phyloP scores from a whole-genome alignment of 2,113 vertebrate species.

The Scolopax mira region DNA sequence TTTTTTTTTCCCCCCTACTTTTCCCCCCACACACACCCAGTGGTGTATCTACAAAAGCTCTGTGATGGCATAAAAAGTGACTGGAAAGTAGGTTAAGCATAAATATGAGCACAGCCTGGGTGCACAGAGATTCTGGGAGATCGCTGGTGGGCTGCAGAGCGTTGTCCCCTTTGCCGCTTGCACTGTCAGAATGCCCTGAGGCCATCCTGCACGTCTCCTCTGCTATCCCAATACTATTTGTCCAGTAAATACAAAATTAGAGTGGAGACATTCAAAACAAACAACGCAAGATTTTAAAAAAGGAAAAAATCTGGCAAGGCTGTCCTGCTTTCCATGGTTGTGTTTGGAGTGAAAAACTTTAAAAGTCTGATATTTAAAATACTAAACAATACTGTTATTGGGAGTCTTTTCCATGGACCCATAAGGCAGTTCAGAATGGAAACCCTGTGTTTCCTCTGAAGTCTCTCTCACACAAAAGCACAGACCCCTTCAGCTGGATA shows the following conservation, averaged over 20 bases:
- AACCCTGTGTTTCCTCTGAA: neutral
- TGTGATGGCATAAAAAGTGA: neutral
- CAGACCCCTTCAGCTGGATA: neutral
- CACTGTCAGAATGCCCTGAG: neutral
- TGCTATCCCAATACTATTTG: neutral
- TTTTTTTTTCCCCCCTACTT: neutral
- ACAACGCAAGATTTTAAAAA: neutral
- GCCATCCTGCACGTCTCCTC: neutral
- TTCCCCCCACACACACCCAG: neutral
- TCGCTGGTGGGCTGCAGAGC: neutral
- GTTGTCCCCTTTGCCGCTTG: fast-evolving
- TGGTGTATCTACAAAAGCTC: constrained; percentile 3
- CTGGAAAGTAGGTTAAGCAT: constrained; percentile 59
- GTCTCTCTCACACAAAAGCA: neutral
- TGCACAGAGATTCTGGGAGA: neutral
- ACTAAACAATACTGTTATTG: neutral
- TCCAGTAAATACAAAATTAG: neutral
- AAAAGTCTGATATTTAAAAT: neutral
- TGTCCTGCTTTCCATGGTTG: neutral
- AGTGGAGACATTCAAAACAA: neutral
- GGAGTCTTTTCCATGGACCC: neutral
- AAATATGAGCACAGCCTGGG: constrained; percentile 10
- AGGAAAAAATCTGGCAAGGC: neutral
- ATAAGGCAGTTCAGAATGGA: neutral
- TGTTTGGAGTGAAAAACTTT: neutral